Evolutionary conservation across 2,888 invertebrate species (phyloP), one percentile per base, ranked within the genome.

Genomic region (Blastobasis adustella): DNA sequence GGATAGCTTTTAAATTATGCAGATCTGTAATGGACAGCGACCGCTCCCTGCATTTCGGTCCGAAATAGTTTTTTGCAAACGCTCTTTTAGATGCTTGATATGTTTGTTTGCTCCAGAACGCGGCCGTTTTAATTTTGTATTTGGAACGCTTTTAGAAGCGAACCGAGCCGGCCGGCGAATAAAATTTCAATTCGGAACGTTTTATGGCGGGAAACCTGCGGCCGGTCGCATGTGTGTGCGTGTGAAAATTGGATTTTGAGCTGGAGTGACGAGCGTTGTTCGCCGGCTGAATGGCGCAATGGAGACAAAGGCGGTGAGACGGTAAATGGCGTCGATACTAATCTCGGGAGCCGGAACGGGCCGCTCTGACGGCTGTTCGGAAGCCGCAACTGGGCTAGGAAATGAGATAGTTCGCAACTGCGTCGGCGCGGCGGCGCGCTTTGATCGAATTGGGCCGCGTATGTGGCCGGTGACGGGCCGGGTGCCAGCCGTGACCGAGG

Each of bases 311-410:
- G 67, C 68, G 72, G 76, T 75, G 77, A 77, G 76, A 73, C 79
- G 79, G 86, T 82, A 85, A 82, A 82, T 79, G 71, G 76, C 75
- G 65, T 78, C 80, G 87, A 88, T 88, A 83, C 79, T 86, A 86
- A 88, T 88, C 87, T 85, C 72, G 64, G 80, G 77, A 86, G 86
- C 85, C 86, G 87, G 87, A 87, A 76, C 77, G 71, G 76, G 71
- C 73, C 71, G 73, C 71, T 81, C 79, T 79, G 80, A 79, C 84
- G 85, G 79, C 79, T 71, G 74, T 76, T 81, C 86, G 85, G 86
- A 86, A 84, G 67, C 82, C 78, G 71, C 83, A 82, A 85, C 86
- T 84, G 86, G 82, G 85, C 82, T 87, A 85, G 87, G 87, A 88
- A 87, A 88, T 87, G 87, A 87, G 87, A 87, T 88, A 87, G 83